phyloP scores from a whole-genome alignment of 2,888 invertebrate species.

The Drosophila atroscutellata region DNA sequence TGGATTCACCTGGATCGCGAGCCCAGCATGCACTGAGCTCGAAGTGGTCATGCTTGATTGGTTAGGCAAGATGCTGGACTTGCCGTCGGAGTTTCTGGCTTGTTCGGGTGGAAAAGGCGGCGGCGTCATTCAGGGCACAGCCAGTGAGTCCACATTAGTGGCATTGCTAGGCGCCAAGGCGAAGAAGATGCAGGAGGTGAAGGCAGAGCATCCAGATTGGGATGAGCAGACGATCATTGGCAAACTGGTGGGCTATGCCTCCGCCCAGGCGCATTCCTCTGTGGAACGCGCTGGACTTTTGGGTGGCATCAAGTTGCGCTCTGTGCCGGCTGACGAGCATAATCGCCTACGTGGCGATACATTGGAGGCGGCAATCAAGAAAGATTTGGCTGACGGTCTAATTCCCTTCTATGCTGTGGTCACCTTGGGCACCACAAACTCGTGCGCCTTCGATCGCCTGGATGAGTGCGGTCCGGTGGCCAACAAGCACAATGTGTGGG shows the following conservation, averaged over 20 bases:
- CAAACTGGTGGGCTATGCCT: conserved; percentile 94
- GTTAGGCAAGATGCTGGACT: conserved; percentile 95
- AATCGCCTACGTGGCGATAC: conserved; percentile 91
- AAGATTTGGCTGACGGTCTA: conserved; percentile 94
- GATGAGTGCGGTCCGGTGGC: conserved; percentile 97
- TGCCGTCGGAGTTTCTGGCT: conserved; percentile 94
- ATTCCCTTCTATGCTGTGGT: conserved; percentile 97
- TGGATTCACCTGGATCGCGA: conserved; percentile 98
- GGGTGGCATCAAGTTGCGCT: conserved; percentile 92
- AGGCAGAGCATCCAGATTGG: conserved; percentile 91
- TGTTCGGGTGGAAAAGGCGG: conserved; percentile 93
- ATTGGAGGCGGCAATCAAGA: conserved; percentile 91
- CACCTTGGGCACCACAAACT: conserved; percentile 98
- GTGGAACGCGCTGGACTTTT: conserved; percentile 96
- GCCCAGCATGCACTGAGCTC: conserved; percentile 97
- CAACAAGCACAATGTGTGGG: conserved; percentile 91
- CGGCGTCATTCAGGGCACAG: conserved; percentile 97
- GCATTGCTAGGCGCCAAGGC: conserved; percentile 96
- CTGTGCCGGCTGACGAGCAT: conserved; percentile 90
- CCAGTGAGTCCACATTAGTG: conserved; percentile 97
- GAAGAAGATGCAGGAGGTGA: conserved; percentile 88
- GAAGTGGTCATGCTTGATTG: conserved; percentile 98
- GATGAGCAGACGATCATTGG: conserved; percentile 90
- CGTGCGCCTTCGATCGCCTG: conserved; percentile 96
- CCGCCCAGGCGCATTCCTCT: conserved; percentile 96